Conservation (phyloP, 2,797 vertebrate genomes). For the Cheirogaleus major region DNA sequence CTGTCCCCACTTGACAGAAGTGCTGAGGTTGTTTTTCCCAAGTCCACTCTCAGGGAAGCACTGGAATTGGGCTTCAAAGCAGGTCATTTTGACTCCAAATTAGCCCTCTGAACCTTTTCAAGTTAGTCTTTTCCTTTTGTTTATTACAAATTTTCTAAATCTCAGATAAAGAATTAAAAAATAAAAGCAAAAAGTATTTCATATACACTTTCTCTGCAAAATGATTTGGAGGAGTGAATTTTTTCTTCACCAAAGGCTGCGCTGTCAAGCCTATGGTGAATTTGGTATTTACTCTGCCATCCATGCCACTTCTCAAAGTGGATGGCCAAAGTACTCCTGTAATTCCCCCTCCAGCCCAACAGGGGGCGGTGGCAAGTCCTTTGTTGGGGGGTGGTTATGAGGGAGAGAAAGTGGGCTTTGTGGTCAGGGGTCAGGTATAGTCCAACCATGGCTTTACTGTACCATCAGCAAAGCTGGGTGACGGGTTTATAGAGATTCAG, state of each 20-base stretch:
- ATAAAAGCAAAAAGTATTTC: neutral
- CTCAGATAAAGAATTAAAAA: neutral
- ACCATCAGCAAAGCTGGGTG: neutral
- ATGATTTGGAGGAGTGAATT: accelerated
- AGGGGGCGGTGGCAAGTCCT: neutral
- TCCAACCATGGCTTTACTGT: neutral
- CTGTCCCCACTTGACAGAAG: neutral
- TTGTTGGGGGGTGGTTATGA: neutral
- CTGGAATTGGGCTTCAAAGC: accelerated
- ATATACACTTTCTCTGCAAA: neutral
- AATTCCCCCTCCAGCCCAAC: neutral
- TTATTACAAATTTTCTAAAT: constrained; percentile 1
- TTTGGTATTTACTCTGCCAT: neutral
- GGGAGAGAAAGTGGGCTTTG: neutral
- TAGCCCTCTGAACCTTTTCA: accelerated
- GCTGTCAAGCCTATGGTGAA: neutral
- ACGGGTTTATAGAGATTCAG: accelerated
- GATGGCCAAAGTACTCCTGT: neutral
- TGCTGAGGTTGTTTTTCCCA: neutral
- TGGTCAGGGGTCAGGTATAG: accelerated
- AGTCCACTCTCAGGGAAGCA: neutral
- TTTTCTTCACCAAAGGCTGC: neutral
- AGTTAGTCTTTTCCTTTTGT: neutral
- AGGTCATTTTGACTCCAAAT: neutral
- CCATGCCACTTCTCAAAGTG: neutral